These are phyloP conservation scores for Argopecten irradians DNA, from an alignment of 1,140 invertebrate species.

Conservation along the genomic window DNA sequence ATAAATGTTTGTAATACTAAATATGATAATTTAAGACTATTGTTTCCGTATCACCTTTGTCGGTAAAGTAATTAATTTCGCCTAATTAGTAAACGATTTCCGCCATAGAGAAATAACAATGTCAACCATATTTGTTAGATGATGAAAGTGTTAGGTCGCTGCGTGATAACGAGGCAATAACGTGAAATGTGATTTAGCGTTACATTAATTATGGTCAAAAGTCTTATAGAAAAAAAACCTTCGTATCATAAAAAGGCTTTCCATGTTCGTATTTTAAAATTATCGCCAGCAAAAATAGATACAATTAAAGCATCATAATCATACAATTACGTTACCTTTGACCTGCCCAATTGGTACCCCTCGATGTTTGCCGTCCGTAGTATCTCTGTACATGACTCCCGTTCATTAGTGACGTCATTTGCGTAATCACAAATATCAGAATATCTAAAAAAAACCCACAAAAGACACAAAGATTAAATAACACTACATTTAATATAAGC, in stretches of 20 bases:
- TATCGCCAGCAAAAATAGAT: no score
- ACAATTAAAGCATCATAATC: no score
- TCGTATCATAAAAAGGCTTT: no score
- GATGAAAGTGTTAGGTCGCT: neutral
- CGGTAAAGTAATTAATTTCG: no score
- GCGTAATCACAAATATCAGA: conserved; percentile 41
- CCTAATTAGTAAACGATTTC: no score
- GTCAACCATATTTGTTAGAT: neutral
- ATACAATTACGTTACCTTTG: conserved; percentile 56
- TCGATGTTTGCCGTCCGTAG: conserved; percentile 51
- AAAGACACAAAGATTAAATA: no score
- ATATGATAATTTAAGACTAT: no score
- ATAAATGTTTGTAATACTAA: no score
- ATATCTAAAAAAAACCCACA: conserved; percentile 51
- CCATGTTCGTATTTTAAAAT: no score
- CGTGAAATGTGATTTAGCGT: neutral
- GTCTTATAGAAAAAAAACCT: neutral
- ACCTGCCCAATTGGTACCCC: conserved; percentile 57
- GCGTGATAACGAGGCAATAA: neutral
- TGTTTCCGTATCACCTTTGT: no score
- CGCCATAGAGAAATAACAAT: no score
- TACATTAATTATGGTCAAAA: neutral
- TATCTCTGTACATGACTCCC: conserved; percentile 51
- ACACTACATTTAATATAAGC: neutral
- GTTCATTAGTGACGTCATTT: conserved; percentile 39